Conservation (phyloP, 2,888 invertebrate species). For the Halocaridina rubra region DNA sequence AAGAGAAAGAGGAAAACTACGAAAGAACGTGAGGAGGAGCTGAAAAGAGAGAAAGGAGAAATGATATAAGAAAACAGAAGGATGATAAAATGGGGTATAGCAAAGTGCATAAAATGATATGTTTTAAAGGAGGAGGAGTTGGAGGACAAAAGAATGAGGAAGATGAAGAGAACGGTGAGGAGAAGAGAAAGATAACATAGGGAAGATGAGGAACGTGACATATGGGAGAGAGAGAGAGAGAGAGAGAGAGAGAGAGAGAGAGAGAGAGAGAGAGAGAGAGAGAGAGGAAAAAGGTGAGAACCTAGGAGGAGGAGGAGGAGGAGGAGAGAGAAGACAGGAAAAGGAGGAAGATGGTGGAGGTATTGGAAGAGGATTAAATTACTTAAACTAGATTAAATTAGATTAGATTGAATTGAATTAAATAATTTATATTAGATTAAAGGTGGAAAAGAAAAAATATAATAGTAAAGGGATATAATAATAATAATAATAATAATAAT, state of each 20-base stretch:
- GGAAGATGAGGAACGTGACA: background rate
- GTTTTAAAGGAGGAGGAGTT: background rate
- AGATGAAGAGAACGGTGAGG: background rate
- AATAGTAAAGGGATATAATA: no score
- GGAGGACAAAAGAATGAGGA: background rate
- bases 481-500: no score
- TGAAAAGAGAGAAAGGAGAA: background rate
- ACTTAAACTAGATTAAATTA: no score
- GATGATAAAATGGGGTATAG: background rate
- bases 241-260: background rate
- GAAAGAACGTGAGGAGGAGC: background rate
- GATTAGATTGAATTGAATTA: no score
- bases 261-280: background rate
- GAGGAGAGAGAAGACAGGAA: background rate
- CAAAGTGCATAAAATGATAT: no score
- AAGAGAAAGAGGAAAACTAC: background rate
- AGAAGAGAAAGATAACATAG: background rate
- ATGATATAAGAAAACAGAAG: background rate
- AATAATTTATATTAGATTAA: no score
- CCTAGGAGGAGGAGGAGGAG: background rate
- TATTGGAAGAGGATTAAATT: no score
- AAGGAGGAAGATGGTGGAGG: no score
- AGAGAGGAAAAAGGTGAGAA: background rate
- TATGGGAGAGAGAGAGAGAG: background rate
- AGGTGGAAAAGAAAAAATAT: no score